Base-by-base conservation (phyloP, 2,888 invertebrate genomes). In the Pyrocoelia pectoralis region DNA sequence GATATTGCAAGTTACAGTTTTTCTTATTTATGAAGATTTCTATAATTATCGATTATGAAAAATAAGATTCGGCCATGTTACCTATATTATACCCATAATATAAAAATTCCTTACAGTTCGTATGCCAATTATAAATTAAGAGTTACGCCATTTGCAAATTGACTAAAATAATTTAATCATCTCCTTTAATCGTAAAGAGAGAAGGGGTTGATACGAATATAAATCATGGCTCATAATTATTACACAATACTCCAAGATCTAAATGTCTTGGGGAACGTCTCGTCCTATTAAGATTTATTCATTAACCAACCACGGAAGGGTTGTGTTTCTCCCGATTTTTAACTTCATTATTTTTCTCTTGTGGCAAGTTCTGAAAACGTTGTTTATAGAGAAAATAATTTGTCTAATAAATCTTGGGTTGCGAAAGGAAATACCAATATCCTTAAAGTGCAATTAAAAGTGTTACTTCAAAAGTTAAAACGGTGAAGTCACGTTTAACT, bases 101-200 rank as follows among this genome's bases (percentile, higher is more conserved):
- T 24, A 24, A 24, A 24, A 5, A 24, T 24, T 3, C 24, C 24
- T n/a, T 5, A 24, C 24, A 24, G 3, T 24, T 24, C 2, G 33
- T 3, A 33, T 3, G 8, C 2, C n/a, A n/a, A 33, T 33, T 33
- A 33, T 33, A 33, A 33, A 33, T n/a, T 33, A 8, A 33, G 33
- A 33, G n/a, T 33, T 10, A 46, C 43, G 55, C 58, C 61, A 66
- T 63, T 66, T 66, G 66, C 48, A 59, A 53, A 68, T 66, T 68
- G 68, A 61, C 40, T 61, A 61, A 61, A 63, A 63, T 76, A 77
- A 78, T 78, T 77, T 76, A 78, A 77, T 78, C 75, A 76, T 74
- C 69, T 70, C 70, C 73, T 71, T 73, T 75, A 76, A 74, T 69
- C 52, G 65, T 66, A 64, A 59, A 66, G 58, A 61, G 61, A 52